Conservation (phyloP, 1,140 invertebrate genomes). For the Hermetia illucens region DNA sequence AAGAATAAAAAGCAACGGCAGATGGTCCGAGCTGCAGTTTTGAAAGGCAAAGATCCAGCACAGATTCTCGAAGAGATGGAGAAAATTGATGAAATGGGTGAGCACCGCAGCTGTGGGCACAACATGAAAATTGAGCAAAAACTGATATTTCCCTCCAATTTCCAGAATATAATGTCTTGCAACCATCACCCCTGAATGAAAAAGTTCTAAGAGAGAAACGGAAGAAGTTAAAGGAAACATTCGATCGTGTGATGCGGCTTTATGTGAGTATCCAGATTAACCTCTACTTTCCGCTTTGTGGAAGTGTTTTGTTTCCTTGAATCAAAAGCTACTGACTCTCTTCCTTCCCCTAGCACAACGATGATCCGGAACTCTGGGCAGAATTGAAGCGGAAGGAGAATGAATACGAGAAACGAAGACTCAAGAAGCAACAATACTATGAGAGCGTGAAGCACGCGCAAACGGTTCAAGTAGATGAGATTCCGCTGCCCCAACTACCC, state of each 20-base stretch:
- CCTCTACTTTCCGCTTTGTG: not conserved
- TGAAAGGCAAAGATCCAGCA: conserved; percentile 94
- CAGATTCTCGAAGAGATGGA: conserved; percentile 92
- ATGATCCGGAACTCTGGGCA: conserved; percentile 86
- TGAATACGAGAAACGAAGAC: conserved; percentile 83
- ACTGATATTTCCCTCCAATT: conserved; percentile 13
- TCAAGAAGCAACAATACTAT: conserved; percentile 79
- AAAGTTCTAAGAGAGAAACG: conserved; percentile 94
- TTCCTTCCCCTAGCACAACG: conserved; percentile 63
- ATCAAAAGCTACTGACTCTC: not conserved
- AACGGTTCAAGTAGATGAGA: conserved; percentile 92
- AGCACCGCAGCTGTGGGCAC: conserved; percentile 7
- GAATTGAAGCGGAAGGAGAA: conserved; percentile 81
- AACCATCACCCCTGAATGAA: conserved; percentile 87
- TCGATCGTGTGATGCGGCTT: conserved; percentile 84
- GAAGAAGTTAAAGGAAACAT: conserved; percentile 89
- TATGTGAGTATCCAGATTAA: too few species aligned
- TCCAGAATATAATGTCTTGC: conserved; percentile 86
- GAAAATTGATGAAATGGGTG: conserved; percentile 97
- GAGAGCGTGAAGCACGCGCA: conserved; percentile 91
- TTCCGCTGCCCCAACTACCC: conserved; percentile 64
- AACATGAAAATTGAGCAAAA: not conserved
- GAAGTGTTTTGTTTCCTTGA: too few species aligned
- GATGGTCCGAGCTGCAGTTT: conserved; percentile 87
- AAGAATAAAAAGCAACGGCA: conserved; percentile 96